Evolutionary conservation across 2,888 invertebrate species (phyloP).

Genomic region (Timema cristinae): DNA sequence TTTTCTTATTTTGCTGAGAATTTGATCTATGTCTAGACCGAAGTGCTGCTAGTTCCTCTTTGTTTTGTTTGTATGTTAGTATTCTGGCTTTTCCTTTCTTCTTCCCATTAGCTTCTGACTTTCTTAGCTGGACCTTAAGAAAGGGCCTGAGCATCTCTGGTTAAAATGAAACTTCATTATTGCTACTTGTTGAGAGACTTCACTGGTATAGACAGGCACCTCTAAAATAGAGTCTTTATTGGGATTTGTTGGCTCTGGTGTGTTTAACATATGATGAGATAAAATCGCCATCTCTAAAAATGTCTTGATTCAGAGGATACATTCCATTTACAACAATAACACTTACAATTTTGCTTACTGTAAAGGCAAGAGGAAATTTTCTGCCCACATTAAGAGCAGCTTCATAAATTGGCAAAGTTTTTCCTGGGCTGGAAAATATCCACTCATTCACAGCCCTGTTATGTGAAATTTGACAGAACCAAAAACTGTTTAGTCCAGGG

Average conservation of each 20-base stretch:
- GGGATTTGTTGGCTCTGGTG: no score
- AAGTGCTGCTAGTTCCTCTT: neutral
- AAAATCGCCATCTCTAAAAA: conserved; percentile 8
- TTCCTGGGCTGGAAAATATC: conserved; percentile 3
- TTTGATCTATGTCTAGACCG: no score
- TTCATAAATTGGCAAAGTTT: neutral
- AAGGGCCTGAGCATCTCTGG: conserved; percentile 11
- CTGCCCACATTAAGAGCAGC: neutral
- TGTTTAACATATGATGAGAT: neutral
- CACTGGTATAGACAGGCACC: no score
- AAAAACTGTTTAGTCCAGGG: conserved; percentile 38
- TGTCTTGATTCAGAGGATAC: conserved; percentile 7
- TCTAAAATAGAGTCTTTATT: no score
- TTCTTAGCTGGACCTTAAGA: conserved; percentile 2
- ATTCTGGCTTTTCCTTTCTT: conserved; percentile 13
- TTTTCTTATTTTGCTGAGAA: no score
- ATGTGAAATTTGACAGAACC: conserved; percentile 39
- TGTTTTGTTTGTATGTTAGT: conserved; percentile 7
- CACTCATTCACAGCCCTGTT: conserved; percentile 7
- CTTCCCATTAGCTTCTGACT: neutral
- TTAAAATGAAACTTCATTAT: no score
- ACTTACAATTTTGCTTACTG: neutral
- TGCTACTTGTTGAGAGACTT: no score
- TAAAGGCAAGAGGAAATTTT: neutral
- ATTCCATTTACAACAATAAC: neutral